Evolutionary conservation across 2,797 vertebrate genomes (phyloP).

Genomic region (Mormyrus proboscirostris): DNA sequence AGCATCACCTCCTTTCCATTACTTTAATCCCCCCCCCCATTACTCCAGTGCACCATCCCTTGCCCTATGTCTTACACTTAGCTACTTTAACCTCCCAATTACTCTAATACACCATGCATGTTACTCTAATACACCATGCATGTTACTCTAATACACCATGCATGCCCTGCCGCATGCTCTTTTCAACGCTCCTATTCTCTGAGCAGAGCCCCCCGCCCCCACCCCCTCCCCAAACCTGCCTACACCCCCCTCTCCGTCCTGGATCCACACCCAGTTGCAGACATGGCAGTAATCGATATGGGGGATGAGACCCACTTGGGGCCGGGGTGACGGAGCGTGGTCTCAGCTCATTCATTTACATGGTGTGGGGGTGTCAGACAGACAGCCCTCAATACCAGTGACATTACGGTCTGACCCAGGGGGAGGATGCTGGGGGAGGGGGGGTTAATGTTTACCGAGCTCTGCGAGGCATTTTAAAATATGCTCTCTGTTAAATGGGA

Average conservation of each 20-base stretch:
- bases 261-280: slow-evolving; percentile 21
- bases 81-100: background rate
- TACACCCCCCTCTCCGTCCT: background rate
- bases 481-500: background rate
- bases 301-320: slow-evolving; percentile 40
- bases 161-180: slow-evolving; percentile 12
- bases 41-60: slow-evolving; percentile 35
- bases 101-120: background rate
- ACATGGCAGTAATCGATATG: slow-evolving; percentile 48
- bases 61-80: background rate
- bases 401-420: slow-evolving; percentile 17
- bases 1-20: slow-evolving; percentile 40
- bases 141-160: background rate
- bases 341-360: slow-evolving; percentile 43
- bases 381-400: slow-evolving; percentile 24
- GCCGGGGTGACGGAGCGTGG: slow-evolving; percentile 48
- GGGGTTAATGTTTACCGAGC: slow-evolving; percentile 38
- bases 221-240: background rate
- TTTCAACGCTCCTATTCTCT: slow-evolving; percentile 25
- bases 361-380: slow-evolving; percentile 23
- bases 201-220: background rate
- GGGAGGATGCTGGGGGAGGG: slow-evolving; percentile 27
- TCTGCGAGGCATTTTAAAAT: slow-evolving; percentile 5
- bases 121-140: too few relatives aligned
- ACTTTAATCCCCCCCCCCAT: slow-evolving; percentile 17